Percentiles rank a stretch among this genome's conserved stretches.
Evolutionary conservation across 2,113 vertebrate species (phyloP).

Genomic region (Cyprinus carpio): DNA sequence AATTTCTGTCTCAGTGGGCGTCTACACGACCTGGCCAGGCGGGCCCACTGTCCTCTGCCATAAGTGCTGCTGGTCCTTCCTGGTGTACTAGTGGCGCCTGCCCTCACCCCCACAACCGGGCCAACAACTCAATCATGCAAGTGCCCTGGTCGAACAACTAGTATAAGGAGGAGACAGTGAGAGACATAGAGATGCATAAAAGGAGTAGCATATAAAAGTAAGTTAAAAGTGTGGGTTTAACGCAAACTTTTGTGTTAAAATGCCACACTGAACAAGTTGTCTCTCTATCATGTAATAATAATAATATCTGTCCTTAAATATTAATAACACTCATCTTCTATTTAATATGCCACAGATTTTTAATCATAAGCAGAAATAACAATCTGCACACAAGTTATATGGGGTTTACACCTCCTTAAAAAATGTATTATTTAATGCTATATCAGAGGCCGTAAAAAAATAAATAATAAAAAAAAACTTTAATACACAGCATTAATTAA

Average conservation of each 20-base stretch:
- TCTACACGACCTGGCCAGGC: constrained; percentile 87
- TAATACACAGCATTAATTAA: too few relatives aligned
- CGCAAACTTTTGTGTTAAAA: background rate
- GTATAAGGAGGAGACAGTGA: background rate
- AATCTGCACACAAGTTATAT: too few relatives aligned
- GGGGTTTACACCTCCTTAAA: too few relatives aligned
- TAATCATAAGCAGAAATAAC: too few relatives aligned
- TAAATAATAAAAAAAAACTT: too few relatives aligned
- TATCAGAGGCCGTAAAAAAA: too few relatives aligned
- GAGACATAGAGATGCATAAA: background rate
- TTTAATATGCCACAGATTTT: background rate
- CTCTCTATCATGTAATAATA: background rate
- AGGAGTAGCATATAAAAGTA: background rate
- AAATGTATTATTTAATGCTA: too few relatives aligned
- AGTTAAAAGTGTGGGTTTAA: too few relatives aligned
- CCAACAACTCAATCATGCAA: constrained; percentile 99
- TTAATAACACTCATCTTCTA: background rate
- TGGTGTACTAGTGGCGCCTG: constrained; percentile 88
- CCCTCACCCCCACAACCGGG: constrained; percentile 94
- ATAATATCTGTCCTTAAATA: background rate
- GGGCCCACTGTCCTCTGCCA: constrained; percentile 96
- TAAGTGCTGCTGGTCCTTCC: constrained; percentile 91
- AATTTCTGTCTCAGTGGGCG: background rate
- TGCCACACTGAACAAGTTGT: too few relatives aligned
- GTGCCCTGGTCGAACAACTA: constrained; percentile 98